Evolutionary conservation across 1,140 invertebrate species (phyloP).

Genomic region (Anadara kagoshimensis): DNA sequence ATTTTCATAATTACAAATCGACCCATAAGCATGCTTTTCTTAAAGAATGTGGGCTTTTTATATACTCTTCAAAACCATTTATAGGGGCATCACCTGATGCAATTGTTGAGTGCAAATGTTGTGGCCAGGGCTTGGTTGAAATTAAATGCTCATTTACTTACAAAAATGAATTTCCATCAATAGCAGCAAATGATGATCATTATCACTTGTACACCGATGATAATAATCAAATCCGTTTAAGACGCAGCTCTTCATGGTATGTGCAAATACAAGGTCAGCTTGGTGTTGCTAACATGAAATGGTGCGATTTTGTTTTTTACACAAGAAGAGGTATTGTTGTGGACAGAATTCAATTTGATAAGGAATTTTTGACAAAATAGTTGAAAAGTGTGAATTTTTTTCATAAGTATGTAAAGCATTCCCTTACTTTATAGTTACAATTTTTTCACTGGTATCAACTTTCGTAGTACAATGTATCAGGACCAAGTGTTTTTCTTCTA

Average conservation of each 20-base stretch:
- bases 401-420: too few relatives aligned
- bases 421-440: not conserved
- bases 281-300: constrained; percentile 10
- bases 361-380: too few relatives aligned
- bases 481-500: constrained; percentile 2
- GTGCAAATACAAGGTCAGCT: constrained; percentile 33
- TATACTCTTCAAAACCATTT: not conserved
- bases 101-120: constrained; percentile 13
- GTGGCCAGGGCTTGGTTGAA: constrained; percentile 9
- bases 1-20: not conserved
- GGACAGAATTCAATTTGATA: constrained; percentile 31
- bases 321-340: constrained; percentile 24
- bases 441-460: not conserved
- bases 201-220: constrained; percentile 6
- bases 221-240: not conserved
- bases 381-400: too few relatives aligned
- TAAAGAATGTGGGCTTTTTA: not conserved
- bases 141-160: constrained; percentile 13
- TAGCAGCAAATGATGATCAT: not conserved
- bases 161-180: not conserved
- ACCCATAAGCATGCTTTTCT: not conserved
- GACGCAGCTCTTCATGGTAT: constrained; percentile 32
- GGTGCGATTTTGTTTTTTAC: constrained; percentile 34
- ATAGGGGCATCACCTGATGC: constrained; percentile 22
- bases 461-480: constrained; percentile 10